Percentiles rank a stretch among this genome's conserved stretches.
phyloP scores from a whole-genome alignment of 2,797 vertebrate species.

The Ptychadena robeensis region DNA sequence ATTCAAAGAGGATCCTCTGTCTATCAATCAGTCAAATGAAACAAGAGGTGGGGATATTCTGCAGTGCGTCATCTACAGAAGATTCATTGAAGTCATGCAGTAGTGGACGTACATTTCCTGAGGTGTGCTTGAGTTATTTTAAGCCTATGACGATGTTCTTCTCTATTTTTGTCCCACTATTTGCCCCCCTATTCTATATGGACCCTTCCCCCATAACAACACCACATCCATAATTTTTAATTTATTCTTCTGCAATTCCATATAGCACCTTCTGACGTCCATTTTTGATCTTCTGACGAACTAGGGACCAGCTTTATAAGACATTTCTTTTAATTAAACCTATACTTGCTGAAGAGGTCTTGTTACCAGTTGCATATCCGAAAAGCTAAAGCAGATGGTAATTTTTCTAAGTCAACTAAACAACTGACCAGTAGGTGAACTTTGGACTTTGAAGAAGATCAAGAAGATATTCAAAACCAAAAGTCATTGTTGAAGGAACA shows the following conservation, averaged over 20 bases:
- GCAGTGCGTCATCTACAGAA: constrained; percentile 53
- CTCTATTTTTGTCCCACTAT: constrained; percentile 34
- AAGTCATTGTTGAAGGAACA: not conserved
- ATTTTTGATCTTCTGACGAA: constrained; percentile 81
- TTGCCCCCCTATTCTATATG: not conserved
- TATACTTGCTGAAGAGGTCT: not conserved
- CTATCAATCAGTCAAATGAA: constrained; percentile 47
- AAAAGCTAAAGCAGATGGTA: constrained; percentile 13
- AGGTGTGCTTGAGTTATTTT: constrained; percentile 44
- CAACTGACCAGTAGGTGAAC: not conserved
- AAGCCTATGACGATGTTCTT: constrained; percentile 34
- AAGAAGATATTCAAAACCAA: not conserved
- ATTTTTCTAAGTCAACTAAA: not conserved
- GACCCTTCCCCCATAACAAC: constrained; percentile 14
- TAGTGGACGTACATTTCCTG: constrained; percentile 21
- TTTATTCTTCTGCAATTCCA: constrained; percentile 40
- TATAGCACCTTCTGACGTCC: constrained; percentile 80
- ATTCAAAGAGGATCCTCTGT: constrained; percentile 28
- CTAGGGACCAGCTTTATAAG: constrained; percentile 73
- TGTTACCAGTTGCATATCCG: not conserved
- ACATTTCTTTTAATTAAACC: constrained; percentile 63
- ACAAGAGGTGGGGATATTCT: constrained; percentile 20
- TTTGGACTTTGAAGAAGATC: not conserved
- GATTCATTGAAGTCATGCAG: constrained; percentile 44
- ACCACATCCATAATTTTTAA: constrained; percentile 14